These are phyloP conservation scores for Probaryconus sp. DNA, from an alignment of 1,140 invertebrate species.

Conservation along the genomic window DNA sequence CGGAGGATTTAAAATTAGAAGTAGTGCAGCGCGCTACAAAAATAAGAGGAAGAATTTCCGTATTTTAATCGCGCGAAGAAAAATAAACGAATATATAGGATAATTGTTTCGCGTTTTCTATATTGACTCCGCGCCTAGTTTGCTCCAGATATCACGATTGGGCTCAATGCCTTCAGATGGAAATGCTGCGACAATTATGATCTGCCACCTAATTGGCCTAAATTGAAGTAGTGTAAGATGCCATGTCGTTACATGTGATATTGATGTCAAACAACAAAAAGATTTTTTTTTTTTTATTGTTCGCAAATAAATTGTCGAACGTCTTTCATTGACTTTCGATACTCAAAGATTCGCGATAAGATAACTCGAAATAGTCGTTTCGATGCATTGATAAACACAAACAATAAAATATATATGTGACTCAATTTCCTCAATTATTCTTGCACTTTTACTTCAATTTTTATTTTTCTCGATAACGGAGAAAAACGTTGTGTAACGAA, in stretches of 20 bases:
- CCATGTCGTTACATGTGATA: slow-evolving; percentile 39
- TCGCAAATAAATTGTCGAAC: slow-evolving; percentile 6
- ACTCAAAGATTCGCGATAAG: slow-evolving; percentile 23
- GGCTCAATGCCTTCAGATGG: slow-evolving; percentile 52
- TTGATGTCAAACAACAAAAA: slow-evolving; percentile 11
- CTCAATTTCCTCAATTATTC: no score
- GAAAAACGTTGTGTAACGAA: no score
- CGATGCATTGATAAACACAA: no score
- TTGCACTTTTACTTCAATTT: no score
- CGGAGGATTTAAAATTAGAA: slow-evolving; percentile 32
- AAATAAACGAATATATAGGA: not conserved
- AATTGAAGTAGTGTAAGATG: slow-evolving; percentile 71
- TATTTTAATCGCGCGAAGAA: not conserved
- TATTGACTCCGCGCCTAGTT: slow-evolving; percentile 19
- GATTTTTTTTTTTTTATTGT: slow-evolving; percentile 10
- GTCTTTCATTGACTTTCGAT: slow-evolving; percentile 35
- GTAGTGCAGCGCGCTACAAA: slow-evolving; percentile 1
- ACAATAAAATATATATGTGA: no score
- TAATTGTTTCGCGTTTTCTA: slow-evolving; percentile 47
- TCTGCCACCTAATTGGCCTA: slow-evolving; percentile 74
- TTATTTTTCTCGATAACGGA: no score
- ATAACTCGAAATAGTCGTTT: slow-evolving; percentile 14
- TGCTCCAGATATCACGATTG: slow-evolving; percentile 58
- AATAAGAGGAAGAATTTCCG: slow-evolving; percentile 14
- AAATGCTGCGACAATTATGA: slow-evolving; percentile 71